Evolutionary conservation across 2,888 invertebrate genomes (phyloP), one percentile per base, ranked within the genome.

Genomic region (Lissonota sp.): DNA sequence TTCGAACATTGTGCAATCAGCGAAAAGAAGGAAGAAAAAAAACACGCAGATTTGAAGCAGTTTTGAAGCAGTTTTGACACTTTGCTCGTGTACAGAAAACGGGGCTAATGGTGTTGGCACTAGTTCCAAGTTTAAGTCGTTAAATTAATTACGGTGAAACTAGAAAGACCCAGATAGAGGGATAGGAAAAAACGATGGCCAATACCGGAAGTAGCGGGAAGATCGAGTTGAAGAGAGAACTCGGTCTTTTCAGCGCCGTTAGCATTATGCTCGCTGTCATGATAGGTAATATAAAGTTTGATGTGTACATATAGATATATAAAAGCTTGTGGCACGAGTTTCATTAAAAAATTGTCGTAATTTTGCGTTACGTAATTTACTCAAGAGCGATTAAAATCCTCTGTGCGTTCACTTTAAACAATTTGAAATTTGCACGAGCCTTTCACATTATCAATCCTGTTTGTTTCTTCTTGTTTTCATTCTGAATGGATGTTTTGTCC

Each of bases 201-300:
- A 16, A 51, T 7, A 70, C 14, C 64, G 70, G 46, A 66, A 79
- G 51, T 39, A 74, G 57, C 62, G 84, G 64, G 37, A 89, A 85
- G 73, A 94, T 96, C 8, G 94, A 95, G 85, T 94, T 97, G 83
- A 95, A 96, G 91, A 93, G 97, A 85, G 96, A 96, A 90, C 93
- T 97, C 64, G 97, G 97, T 0, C 93, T 97, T 0, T 95, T 97
- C 89, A 96, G 97, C 64, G 97, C 97, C 5, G 94, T 97, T 42
- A 97, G 96, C 89, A 94, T 97, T 84, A 97, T 98, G 84, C 94
- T 97, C 8, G 97, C 97, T 69, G 97, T 97, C 5, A 97, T 97
- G 97, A 97, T 98, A 84, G 98, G 97, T 94, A 88, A 26, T 26
- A 26, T 26, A 3, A 26, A 26, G 26, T 26, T 26, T 26, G 26